phyloP scores from a whole-genome alignment of 2,113 vertebrate species.

The Equus quagga region DNA sequence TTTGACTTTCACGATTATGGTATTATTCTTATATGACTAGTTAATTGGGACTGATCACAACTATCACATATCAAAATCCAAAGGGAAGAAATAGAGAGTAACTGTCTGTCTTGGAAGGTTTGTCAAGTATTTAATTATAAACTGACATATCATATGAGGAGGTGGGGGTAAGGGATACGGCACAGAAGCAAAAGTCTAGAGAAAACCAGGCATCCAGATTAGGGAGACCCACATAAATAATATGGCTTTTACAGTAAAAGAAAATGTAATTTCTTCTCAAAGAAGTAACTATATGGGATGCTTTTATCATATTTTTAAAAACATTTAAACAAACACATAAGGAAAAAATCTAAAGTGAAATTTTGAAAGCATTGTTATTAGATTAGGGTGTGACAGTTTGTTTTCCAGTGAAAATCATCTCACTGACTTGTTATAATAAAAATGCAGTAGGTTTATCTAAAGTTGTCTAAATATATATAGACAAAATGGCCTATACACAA shows the following conservation, averaged over 20 bases:
- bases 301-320: background rate
- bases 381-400: background rate
- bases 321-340: background rate
- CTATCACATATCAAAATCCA: background rate
- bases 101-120: background rate
- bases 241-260: background rate
- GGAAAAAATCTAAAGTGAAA: background rate
- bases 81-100: background rate
- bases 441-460: background rate
- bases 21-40: background rate
- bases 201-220: background rate
- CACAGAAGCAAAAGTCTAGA: background rate
- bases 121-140: background rate
- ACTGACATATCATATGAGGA: background rate
- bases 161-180: rapidly evolving
- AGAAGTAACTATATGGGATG: background rate
- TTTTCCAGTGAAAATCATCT: background rate
- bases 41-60: background rate
- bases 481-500: background rate
- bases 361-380: background rate
- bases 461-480: background rate
- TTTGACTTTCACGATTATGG: background rate
- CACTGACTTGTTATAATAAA: background rate
- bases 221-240: background rate
- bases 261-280: background rate